Conservation (phyloP, 2,888 invertebrate species). For the Tineola bisselliella region DNA sequence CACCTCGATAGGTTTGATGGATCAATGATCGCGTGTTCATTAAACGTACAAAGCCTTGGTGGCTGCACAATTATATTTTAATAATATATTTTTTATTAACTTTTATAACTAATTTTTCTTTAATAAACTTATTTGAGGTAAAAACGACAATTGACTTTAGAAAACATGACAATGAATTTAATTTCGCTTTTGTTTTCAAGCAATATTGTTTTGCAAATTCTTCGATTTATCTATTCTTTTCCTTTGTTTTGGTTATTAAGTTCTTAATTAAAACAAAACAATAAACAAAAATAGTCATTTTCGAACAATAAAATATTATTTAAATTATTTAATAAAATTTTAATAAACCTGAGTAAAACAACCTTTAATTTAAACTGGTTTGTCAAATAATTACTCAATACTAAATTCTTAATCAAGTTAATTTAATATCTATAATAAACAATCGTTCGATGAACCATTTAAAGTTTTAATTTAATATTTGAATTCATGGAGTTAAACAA, state of each 20-base stretch:
- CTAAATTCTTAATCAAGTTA: slow-evolving; percentile 10
- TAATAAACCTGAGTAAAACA: slow-evolving; percentile 1
- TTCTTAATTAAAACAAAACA: neutral
- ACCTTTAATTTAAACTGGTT: slow-evolving; percentile 4
- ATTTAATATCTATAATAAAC: slow-evolving; percentile 2
- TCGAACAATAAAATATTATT: neutral
- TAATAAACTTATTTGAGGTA: neutral
- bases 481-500: neutral
- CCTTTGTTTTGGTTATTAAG: too few relatives aligned
- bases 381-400: slow-evolving; percentile 16
- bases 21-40: slow-evolving; percentile 13
- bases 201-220: too few relatives aligned
- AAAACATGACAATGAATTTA: neutral
- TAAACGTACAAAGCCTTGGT: slow-evolving; percentile 2
- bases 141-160: neutral
- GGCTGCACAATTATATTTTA: slow-evolving; percentile 8
- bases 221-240: too few relatives aligned
- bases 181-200: too few relatives aligned
- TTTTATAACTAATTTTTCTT: neutral
- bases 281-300: neutral
- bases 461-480: neutral
- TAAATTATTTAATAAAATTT: slow-evolving; percentile 1
- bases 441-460: neutral
- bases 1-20: slow-evolving; percentile 11
- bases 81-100: too few relatives aligned